phyloP scores from a whole-genome alignment of 92 coral and sea anemone species.

The Desmophyllum pertusum region DNA sequence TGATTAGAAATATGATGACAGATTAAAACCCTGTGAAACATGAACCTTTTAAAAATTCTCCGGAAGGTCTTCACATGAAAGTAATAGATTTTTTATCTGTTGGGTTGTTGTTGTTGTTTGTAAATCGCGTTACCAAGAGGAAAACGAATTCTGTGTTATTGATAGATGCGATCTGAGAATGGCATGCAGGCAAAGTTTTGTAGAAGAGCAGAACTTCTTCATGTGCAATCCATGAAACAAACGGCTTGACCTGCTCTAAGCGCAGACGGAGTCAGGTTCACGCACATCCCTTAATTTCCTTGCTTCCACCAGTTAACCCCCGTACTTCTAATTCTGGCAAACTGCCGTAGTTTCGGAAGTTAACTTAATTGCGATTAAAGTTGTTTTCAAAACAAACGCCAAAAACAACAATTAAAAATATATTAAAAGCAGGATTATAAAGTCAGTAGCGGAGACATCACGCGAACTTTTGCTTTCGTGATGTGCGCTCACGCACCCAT shows the following conservation, averaged over 20 bases:
- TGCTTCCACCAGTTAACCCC: neutral
- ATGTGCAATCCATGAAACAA: too few species aligned
- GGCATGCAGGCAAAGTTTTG: too few species aligned
- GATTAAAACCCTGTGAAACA: neutral
- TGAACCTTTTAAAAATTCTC: too few species aligned
- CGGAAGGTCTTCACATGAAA: too few species aligned
- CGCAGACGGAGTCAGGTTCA: neutral
- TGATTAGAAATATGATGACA: neutral
- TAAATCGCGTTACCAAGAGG: neutral
- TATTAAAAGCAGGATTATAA: neutral
- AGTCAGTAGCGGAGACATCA: slow-evolving; percentile 14
- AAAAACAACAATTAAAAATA: neutral
- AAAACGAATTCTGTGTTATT: neutral
- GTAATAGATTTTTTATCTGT: neutral
- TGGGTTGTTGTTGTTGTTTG: neutral
- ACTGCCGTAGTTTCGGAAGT: neutral
- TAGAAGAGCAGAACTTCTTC: too few species aligned
- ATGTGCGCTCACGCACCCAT: neutral
- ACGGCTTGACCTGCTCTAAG: too few species aligned
- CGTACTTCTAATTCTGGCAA: neutral
- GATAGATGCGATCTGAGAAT: neutral
- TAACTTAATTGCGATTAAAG: neutral
- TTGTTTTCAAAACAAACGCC: slow-evolving; percentile 9
- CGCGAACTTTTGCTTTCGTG: neutral
- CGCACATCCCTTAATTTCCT: neutral